These are phyloP conservation scores for Tadarida brasiliensis DNA, from an alignment of 2,797 vertebrate genomes.

Conservation along the genomic window DNA sequence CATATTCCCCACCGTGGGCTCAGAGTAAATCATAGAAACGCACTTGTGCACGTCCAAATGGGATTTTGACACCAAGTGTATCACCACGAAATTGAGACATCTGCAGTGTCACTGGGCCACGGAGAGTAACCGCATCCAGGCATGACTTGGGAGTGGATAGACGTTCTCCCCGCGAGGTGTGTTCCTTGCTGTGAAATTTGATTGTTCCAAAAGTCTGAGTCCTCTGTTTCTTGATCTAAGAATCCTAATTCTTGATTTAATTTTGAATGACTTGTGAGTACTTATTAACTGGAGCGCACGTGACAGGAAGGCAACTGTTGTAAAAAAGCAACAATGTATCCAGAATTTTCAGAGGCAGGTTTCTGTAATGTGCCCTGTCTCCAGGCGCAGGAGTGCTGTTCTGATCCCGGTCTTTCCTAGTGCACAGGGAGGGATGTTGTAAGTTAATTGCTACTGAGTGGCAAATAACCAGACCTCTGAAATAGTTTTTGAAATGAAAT, in stretches of 20 bases:
- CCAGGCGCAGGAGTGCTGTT: rapidly evolving
- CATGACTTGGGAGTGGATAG: not conserved
- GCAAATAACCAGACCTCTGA: not conserved
- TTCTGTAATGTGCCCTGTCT: rapidly evolving
- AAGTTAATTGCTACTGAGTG: not conserved
- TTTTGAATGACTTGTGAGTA: not conserved
- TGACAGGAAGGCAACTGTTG: not conserved
- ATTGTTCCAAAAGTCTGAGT: not conserved
- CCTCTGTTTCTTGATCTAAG: not conserved
- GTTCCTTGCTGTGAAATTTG: not conserved
- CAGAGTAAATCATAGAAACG: constrained; percentile 30
- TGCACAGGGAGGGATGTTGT: not conserved
- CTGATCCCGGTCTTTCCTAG: rapidly evolving
- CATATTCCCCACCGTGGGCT: constrained; percentile 27
- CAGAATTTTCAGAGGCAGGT: not conserved
- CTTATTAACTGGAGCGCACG: not conserved
- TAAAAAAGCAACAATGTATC: not conserved
- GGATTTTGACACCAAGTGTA: not conserved
- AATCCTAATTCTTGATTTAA: not conserved
- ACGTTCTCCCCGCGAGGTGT: rapidly evolving
- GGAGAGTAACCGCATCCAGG: not conserved
- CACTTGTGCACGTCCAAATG: not conserved
- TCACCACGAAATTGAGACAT: constrained; percentile 24
- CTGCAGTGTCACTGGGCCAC: not conserved
- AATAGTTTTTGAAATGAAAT: not conserved